Base-by-base conservation (phyloP, 2,797 vertebrate genomes). In the Lates japonicus region DNA sequence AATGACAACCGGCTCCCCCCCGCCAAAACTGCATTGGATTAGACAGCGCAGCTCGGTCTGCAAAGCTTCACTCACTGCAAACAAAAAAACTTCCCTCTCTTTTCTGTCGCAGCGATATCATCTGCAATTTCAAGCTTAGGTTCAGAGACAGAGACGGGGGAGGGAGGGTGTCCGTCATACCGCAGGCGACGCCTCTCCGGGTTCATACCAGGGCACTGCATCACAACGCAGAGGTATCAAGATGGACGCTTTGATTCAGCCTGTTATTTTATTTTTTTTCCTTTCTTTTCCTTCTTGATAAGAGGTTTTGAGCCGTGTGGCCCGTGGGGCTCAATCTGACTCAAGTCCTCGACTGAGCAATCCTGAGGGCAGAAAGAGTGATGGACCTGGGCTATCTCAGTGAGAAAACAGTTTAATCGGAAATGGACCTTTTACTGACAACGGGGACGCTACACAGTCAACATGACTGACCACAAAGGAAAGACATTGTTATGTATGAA, bases 111-210 rank as follows among this genome's bases (percentile, higher is more conserved):
- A 39, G 37, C 0, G 83, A 92, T 88, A 88, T 59, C 70, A 92
- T 91, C 89, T 87, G 70, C 67, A 89, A 87, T 88, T 91, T 85
- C 80, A 81, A 68, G 68, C 85, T 87, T 80, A 70, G 51, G 81
- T 86, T 87, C 75, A 29, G 48, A 71, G 59, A 57, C 59, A 49
- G 60, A n/a, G 58, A 29, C 4, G 3, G 12, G 8, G 20, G 63
- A 59, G 59, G 48, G 51, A 49, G 48, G 62, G 55, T 0, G 72
- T 77, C 76, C 10, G 13, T 67, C 78, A 78, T 46, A 31, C 64
- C 19, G 19, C 17, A 0, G 13, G 12, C 0, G 4, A 48, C 10
- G 65, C 10, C 33, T 42, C 29, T 62, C 17, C 5, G 60, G n/a
- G 75, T 76, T 87, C 35, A 25, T 5, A 57, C 49, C 52, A 31